Percentiles rank a stretch among this genome's conserved stretches.
Evolutionary conservation across 2,797 vertebrate genomes (phyloP).

Genomic region (Bovichtus diacanthus): DNA sequence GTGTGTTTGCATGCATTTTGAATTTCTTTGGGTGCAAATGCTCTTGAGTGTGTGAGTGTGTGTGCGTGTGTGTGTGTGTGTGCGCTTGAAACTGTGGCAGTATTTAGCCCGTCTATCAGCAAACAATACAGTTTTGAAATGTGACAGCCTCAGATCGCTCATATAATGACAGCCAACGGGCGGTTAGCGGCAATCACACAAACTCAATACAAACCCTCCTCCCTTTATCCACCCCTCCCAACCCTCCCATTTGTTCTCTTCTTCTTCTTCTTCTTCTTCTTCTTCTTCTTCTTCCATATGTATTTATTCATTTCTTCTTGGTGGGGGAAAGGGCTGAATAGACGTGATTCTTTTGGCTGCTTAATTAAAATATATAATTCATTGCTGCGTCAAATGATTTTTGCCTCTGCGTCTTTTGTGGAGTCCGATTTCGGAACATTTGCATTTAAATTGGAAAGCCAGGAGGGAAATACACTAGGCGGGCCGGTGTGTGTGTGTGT

Average conservation of each 20-base stretch:
- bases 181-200: constrained; percentile 72
- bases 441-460: constrained; percentile 89
- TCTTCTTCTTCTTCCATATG: constrained; percentile 69
- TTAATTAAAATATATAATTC: constrained; percentile 91
- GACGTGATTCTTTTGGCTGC: constrained; percentile 75
- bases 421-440: constrained; percentile 85
- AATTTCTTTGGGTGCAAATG: constrained; percentile 18
- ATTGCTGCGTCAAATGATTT: constrained; percentile 79
- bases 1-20: constrained; percentile 24
- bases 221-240: constrained; percentile 48
- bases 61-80: constrained; percentile 23
- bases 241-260: constrained; percentile 61
- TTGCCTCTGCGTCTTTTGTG: constrained; percentile 77
- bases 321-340: constrained; percentile 77
- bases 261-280: constrained; percentile 34
- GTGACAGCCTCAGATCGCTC: constrained; percentile 82
- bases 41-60: too few relatives aligned
- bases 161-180: constrained; percentile 76
- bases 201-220: constrained; percentile 65
- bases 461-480: constrained; percentile 75
- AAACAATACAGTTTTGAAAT: constrained; percentile 82
- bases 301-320: constrained; percentile 85
- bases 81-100: constrained; percentile 48
- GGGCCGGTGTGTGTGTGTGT: constrained; percentile 30
- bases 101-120: constrained; percentile 77